Conservation (phyloP, 2,113 vertebrate genomes). For the human (Homo sapiens) region GRCh38 chr15:60933501-60934000, state of each 20-base stretch:
- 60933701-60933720: slow-evolving; percentile 17
- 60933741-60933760: slow-evolving; percentile 1
- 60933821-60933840: background rate
- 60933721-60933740: slow-evolving; percentile 31
- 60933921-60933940: background rate
- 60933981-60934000: slow-evolving; percentile 57
- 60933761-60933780: slow-evolving; percentile 10
- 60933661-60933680: background rate
- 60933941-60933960: background rate
- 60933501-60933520: background rate
- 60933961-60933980: slow-evolving; percentile 37
- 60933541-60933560: background rate
- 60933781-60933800: slow-evolving; percentile 29
- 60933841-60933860: background rate
- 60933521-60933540: background rate
- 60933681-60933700: background rate
- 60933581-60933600: background rate
- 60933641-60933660: background rate
- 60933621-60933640: background rate
- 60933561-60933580: background rate
- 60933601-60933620: background rate
- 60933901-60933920: slow-evolving; percentile 30
- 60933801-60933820: slow-evolving; percentile 21
- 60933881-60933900: background rate
- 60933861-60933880: background rate